These are phyloP conservation scores for Eueremaeus valkanovi DNA, from an alignment of 2,888 invertebrate species.

Conservation along the genomic window DNA sequence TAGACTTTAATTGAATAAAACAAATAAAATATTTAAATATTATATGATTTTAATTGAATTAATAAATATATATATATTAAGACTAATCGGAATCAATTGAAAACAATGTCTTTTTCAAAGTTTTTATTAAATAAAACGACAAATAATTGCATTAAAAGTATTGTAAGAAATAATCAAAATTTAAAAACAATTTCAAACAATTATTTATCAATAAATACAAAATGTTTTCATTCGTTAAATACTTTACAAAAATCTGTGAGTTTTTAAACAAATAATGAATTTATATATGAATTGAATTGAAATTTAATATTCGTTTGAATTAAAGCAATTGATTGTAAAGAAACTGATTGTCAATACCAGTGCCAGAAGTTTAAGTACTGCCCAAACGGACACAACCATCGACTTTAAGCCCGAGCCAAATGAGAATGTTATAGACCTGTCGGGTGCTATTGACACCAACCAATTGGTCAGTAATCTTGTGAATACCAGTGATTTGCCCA, in stretches of 20 bases:
- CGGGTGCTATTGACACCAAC: too few species aligned
- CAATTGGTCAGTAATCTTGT: background rate
- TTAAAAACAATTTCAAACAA: background rate
- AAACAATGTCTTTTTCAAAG: background rate
- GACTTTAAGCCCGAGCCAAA: background rate
- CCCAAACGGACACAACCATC: constrained; percentile 2
- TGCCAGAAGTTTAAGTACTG: background rate
- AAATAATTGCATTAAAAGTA: background rate
- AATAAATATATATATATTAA: too few species aligned
- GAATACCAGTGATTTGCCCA: background rate
- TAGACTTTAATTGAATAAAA: background rate
- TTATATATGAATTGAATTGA: background rate
- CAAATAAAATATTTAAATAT: background rate
- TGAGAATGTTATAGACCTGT: background rate
- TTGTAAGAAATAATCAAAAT: background rate
- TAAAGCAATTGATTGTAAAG: background rate
- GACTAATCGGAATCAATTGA: too few species aligned
- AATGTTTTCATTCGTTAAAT: background rate
- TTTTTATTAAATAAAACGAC: background rate
- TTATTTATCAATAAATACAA: constrained; percentile 1
- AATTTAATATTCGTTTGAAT: background rate
- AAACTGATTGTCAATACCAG: background rate
- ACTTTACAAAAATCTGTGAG: background rate
- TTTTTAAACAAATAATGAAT: background rate
- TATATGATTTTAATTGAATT: too few species aligned